A percentile compares a stretch with the other conserved stretches of the same genome.
phyloP scores from a whole-genome alignment of 23 tunicate genomes.

The Corella eumyota region DNA sequence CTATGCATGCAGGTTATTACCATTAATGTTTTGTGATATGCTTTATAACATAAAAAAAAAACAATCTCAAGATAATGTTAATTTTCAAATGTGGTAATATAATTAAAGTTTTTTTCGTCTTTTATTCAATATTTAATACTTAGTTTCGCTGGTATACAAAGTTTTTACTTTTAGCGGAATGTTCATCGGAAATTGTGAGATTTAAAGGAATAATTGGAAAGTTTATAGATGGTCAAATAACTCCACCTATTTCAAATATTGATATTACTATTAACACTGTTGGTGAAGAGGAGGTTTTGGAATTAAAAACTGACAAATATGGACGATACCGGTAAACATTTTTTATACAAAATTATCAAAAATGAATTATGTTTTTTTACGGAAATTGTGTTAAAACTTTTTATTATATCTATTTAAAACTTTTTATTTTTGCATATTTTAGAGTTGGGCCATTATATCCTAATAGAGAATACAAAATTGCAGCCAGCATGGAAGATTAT shows the following conservation, averaged over 20 bases:
- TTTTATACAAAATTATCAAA: background rate
- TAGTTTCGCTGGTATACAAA: too few species aligned
- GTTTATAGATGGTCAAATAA: conserved; percentile 45
- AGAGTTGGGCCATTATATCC: conserved; percentile 82
- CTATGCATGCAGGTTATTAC: conserved; percentile 47
- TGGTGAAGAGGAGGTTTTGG: conserved; percentile 12
- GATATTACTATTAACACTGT: conserved; percentile 28
- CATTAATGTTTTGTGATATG: background rate
- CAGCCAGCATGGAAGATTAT: conserved; percentile 60
- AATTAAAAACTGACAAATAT: conserved; percentile 31
- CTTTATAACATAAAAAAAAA: too few species aligned
- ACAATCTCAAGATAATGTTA: too few species aligned
- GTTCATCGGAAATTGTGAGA: conserved; percentile 38
- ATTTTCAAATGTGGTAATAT: too few species aligned
- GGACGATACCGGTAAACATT: conserved; percentile 53
- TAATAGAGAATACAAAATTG: conserved; percentile 15
- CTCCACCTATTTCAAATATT: conserved; percentile 43
- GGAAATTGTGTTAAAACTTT: background rate
- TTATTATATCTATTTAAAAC: background rate
- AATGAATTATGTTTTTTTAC: background rate
- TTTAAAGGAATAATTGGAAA: conserved; percentile 74
- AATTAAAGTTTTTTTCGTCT: too few species aligned
- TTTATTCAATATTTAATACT: too few species aligned
- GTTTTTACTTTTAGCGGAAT: conserved; percentile 21
- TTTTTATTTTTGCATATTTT: too few species aligned